Evolutionary conservation across 1,140 invertebrate species (phyloP).

Genomic region (Drosophila equinoxialis): DNA sequence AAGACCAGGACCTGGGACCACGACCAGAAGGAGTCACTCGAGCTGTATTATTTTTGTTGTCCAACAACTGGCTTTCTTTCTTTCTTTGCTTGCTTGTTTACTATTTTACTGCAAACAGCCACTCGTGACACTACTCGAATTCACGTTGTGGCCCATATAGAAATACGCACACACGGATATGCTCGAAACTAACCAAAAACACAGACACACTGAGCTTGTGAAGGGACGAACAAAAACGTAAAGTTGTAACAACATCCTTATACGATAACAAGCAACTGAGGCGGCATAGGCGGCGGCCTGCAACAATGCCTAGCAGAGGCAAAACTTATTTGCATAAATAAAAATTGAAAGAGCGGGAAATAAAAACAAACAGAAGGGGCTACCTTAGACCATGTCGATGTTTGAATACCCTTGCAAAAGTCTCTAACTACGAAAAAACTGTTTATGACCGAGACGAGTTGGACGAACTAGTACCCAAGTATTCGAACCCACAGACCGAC

Average conservation of each 20-base stretch:
- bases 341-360: constrained; percentile 78
- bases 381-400: no score
- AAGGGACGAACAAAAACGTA: constrained; percentile 39
- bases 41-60: constrained; percentile 62
- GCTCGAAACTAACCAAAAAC: constrained; percentile 37
- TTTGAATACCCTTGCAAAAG: no score
- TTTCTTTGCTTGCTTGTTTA: constrained; percentile 36
- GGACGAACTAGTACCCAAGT: no score
- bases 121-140: constrained; percentile 47
- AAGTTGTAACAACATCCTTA: constrained; percentile 80
- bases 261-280: constrained; percentile 68
- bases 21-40: constrained; percentile 37
- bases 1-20: neutral
- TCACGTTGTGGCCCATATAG: constrained; percentile 54
- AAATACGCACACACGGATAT: constrained; percentile 50
- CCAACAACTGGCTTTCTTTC: constrained; percentile 40
- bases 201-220: constrained; percentile 16
- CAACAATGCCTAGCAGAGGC: constrained; percentile 50
- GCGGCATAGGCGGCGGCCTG: constrained; percentile 24
- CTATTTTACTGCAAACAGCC: constrained; percentile 65
- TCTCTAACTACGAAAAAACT: no score
- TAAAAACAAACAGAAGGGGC: constrained; percentile 31
- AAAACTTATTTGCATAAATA: constrained; percentile 81
- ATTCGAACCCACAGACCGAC: no score
- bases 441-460: no score